phyloP scores from a whole-genome alignment of 2,113 vertebrate genomes.

The Anser cygnoides region DNA sequence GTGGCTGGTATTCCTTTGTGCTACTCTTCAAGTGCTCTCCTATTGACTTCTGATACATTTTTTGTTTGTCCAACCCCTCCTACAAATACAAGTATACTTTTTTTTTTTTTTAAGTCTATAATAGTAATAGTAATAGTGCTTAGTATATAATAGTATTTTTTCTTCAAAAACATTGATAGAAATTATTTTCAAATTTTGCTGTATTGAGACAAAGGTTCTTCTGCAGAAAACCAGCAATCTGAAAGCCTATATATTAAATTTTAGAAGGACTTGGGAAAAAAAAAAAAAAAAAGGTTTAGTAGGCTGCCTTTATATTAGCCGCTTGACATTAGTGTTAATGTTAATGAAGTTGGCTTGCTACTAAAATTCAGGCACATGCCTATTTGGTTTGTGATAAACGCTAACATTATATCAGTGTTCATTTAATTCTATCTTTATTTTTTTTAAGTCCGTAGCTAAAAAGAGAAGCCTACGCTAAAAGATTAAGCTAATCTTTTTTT shows the following conservation, averaged over 20 bases:
- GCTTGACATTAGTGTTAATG: not conserved
- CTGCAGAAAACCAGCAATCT: not conserved
- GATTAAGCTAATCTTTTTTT: not conserved
- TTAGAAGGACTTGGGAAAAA: accelerated
- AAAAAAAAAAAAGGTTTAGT: not conserved
- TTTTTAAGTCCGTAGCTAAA: not conserved
- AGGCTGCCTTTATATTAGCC: not conserved
- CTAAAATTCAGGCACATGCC: not conserved
- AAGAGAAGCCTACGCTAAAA: not conserved
- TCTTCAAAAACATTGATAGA: not conserved
- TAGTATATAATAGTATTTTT: not conserved
- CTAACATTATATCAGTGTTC: not conserved
- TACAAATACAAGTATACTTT: not conserved
- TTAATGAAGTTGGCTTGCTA: not conserved
- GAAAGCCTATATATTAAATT: not conserved
- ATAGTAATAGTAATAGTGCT: not conserved
- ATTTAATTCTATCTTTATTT: not conserved
- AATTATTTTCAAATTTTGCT: not conserved
- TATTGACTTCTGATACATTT: not conserved
- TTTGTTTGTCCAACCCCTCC: not conserved
- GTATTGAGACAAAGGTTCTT: not conserved
- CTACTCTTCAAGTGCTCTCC: not conserved
- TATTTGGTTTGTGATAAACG: not conserved
- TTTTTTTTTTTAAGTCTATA: not conserved
- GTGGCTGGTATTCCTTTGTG: not conserved